Evolutionary conservation across 2,888 invertebrate species (phyloP).

Genomic region (Tupiocoris notatus): DNA sequence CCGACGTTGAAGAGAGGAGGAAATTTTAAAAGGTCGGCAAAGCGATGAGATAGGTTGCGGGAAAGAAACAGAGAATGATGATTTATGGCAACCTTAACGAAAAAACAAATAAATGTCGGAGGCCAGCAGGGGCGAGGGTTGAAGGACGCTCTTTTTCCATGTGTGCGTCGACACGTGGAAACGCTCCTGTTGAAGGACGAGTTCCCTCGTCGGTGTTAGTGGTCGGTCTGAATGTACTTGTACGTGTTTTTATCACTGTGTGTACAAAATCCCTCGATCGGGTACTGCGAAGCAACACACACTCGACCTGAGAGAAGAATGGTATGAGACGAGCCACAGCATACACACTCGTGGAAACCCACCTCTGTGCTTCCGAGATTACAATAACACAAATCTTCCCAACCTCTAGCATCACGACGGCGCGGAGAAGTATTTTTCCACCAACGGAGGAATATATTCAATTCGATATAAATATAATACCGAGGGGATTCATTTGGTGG

Average conservation of each 20-base stretch:
- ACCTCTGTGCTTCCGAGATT: background rate
- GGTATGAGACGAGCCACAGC: too few species aligned
- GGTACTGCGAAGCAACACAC: background rate
- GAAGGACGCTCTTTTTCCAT: background rate
- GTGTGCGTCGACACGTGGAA: background rate
- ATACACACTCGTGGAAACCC: background rate
- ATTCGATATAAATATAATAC: background rate
- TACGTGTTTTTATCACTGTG: background rate
- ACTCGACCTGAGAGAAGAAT: too few species aligned
- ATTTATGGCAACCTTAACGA: background rate
- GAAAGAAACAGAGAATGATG: background rate
- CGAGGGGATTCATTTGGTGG: background rate
- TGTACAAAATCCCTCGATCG: background rate
- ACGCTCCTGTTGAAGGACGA: too few species aligned
- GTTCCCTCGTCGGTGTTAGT: background rate
- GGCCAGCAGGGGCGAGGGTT: background rate
- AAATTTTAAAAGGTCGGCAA: background rate
- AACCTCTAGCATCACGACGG: background rate
- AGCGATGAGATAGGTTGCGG: background rate
- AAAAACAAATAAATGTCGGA: background rate
- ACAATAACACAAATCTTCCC: background rate
- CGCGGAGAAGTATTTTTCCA: background rate
- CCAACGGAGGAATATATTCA: background rate
- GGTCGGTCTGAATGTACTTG: background rate
- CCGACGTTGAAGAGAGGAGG: background rate